Evolutionary conservation across 2,797 vertebrate genomes (phyloP).

Genomic region (Xenopus petersii): DNA sequence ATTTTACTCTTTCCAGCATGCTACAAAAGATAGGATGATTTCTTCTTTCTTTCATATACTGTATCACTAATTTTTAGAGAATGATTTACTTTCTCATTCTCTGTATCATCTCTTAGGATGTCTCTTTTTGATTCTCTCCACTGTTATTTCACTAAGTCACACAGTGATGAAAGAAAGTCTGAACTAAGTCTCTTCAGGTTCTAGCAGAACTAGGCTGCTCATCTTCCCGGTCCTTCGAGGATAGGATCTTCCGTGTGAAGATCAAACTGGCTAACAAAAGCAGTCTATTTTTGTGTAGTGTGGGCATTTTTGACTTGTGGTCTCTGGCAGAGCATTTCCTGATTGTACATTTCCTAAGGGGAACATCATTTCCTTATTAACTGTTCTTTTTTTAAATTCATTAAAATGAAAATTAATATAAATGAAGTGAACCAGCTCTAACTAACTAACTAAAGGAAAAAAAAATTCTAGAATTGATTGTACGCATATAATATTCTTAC

Average conservation of each 20-base stretch:
- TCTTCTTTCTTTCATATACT: constrained; percentile 17
- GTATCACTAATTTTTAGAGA: constrained; percentile 32
- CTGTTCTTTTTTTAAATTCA: constrained; percentile 33
- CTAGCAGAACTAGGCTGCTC: constrained; percentile 27
- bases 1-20: too few species aligned
- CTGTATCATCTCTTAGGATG: constrained; percentile 3
- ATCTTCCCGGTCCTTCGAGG: constrained; percentile 29
- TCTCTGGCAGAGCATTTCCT: constrained; percentile 11
- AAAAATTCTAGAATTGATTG: constrained; percentile 38
- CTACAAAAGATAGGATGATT: not conserved
- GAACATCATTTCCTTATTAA: constrained; percentile 37
- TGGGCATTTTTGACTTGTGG: constrained; percentile 18
- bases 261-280: constrained; percentile 45
- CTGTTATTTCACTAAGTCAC: constrained; percentile 39
- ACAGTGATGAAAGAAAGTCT: constrained; percentile 41
- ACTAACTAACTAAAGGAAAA: too few species aligned
- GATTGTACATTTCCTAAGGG: constrained; percentile 27
- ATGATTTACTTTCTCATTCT: constrained; percentile 19
- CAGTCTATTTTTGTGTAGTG: constrained; percentile 29
- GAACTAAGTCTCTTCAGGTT: constrained; percentile 28
- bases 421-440: constrained; percentile 22
- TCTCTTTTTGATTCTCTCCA: constrained; percentile 29
- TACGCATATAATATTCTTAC: constrained; percentile 29
- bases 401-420: constrained; percentile 41
- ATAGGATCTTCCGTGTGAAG: constrained; percentile 44